These are phyloP conservation scores for Tetragnatha montana DNA, from an alignment of 2,888 invertebrate species.

Conservation along the genomic window DNA sequence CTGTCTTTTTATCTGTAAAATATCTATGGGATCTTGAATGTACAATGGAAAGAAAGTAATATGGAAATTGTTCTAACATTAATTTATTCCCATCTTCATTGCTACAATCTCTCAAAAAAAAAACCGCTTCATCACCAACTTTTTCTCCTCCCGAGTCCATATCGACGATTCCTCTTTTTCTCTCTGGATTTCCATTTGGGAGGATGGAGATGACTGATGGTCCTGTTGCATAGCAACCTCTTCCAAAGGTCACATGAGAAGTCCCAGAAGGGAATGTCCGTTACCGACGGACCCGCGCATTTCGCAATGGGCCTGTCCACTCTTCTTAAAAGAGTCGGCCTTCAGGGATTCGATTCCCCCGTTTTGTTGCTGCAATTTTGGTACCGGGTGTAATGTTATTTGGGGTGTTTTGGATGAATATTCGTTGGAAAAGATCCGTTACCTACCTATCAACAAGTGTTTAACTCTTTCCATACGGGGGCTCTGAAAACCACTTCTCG, in stretches of 20 bases:
- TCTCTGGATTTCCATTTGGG: slow-evolving; percentile 4
- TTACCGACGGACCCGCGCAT: not conserved
- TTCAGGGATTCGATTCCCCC: slow-evolving; percentile 12
- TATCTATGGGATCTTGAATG: no score
- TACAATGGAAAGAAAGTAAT: no score
- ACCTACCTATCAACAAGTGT: no score
- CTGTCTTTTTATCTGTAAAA: no score
- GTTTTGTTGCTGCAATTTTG: not conserved
- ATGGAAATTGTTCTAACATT: no score
- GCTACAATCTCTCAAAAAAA: no score
- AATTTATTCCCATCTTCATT: no score
- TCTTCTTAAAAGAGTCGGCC: not conserved
- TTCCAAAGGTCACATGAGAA: slow-evolving; percentile 38
- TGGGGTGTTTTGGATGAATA: not conserved
- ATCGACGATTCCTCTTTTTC: not conserved
- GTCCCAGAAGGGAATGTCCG: not conserved
- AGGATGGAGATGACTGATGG: slow-evolving; percentile 36
- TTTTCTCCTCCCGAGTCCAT: not conserved
- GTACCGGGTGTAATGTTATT: slow-evolving; percentile 8
- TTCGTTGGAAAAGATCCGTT: no score
- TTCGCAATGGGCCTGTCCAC: no score
- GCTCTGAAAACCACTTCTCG: no score
- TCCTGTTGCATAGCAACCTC: slow-evolving; percentile 54
- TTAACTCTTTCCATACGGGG: no score
- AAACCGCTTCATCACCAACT: no score